Conservation (phyloP, 2,113 vertebrate genomes). For the Campylomormyrus numenius region DNA sequence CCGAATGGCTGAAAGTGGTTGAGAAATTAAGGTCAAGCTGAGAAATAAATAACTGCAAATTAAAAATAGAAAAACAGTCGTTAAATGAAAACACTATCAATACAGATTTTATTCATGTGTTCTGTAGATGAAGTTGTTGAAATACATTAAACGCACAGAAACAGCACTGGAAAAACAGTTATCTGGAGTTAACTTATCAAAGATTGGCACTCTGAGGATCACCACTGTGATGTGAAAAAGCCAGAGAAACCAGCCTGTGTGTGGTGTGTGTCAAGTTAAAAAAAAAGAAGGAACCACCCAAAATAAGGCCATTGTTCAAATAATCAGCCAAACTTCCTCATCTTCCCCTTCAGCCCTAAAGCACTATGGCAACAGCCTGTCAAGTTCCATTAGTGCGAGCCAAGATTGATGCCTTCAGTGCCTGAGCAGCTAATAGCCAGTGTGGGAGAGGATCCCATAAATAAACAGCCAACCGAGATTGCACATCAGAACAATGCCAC, state of each 20-base stretch:
- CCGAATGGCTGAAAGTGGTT: not conserved
- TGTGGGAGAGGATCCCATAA: conserved; percentile 8
- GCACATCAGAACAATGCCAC: conserved; percentile 38
- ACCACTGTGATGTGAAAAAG: not conserved
- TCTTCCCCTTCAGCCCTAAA: conserved; percentile 29
- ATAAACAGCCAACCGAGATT: conserved; percentile 45
- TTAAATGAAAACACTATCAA: not conserved
- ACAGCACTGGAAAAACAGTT: not conserved
- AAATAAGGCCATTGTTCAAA: conserved; percentile 41
- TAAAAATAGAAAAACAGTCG: not conserved
- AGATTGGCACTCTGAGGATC: not conserved
- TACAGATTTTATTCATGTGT: not conserved
- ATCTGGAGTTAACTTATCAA: not conserved
- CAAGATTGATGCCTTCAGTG: conserved; percentile 22
- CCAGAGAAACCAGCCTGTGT: not conserved
- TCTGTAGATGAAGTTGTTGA: not conserved
- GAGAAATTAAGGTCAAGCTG: not conserved
- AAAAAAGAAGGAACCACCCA: conserved; percentile 30
- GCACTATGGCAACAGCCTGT: conserved; percentile 30
- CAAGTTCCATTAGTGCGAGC: conserved; percentile 21
- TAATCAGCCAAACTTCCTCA: conserved; percentile 36
- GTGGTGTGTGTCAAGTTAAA: conserved; percentile 6
- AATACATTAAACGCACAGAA: not conserved
- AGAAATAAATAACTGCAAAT: not conserved
- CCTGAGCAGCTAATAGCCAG: not conserved